Percentiles rank a stretch among this genome's conserved stretches.
These are phyloP conservation scores for Nomada fucata DNA, from an alignment of 2,888 invertebrate species.

Conservation along the genomic window DNA sequence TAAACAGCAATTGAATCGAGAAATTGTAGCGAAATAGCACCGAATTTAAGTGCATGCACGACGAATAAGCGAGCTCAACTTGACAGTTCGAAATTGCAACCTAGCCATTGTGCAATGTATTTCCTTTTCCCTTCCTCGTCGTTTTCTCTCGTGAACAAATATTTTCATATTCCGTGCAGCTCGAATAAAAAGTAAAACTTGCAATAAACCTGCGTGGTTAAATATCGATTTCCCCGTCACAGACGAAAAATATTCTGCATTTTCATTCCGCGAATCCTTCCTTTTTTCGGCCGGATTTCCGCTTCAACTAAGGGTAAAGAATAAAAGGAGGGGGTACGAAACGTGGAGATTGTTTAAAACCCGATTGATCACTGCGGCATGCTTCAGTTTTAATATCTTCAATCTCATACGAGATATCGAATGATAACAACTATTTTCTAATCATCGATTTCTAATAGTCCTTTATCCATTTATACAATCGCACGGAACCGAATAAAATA, in stretches of 20 bases:
- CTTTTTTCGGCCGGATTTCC: not conserved
- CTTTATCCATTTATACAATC: too few relatives aligned
- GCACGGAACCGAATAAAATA: too few relatives aligned
- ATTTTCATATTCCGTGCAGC: slow-evolving; percentile 27
- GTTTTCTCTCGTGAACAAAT: slow-evolving; percentile 4
- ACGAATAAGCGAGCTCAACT: slow-evolving; percentile 16
- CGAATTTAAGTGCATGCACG: not conserved
- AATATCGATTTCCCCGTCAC: slow-evolving; percentile 14
- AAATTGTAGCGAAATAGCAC: slow-evolving; percentile 17
- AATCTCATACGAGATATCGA: too few relatives aligned
- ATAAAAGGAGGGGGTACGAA: not conserved
- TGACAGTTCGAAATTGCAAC: slow-evolving; percentile 4
- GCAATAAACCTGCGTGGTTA: slow-evolving; percentile 1
- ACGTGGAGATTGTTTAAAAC: not conserved
- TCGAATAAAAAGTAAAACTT: slow-evolving; percentile 17
- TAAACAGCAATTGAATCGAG: slow-evolving; percentile 15
- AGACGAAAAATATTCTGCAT: slow-evolving; percentile 1
- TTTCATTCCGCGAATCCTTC: not conserved
- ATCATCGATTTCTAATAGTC: too few relatives aligned
- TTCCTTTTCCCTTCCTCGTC: not conserved
- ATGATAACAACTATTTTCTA: too few relatives aligned
- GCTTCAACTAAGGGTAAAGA: not conserved
- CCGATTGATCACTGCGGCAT: not conserved
- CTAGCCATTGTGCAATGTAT: not conserved
- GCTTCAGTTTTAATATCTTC: not conserved